Evolutionary conservation across 1,140 invertebrate genomes (phyloP).

Genomic region (Vanessa tameamea): DNA sequence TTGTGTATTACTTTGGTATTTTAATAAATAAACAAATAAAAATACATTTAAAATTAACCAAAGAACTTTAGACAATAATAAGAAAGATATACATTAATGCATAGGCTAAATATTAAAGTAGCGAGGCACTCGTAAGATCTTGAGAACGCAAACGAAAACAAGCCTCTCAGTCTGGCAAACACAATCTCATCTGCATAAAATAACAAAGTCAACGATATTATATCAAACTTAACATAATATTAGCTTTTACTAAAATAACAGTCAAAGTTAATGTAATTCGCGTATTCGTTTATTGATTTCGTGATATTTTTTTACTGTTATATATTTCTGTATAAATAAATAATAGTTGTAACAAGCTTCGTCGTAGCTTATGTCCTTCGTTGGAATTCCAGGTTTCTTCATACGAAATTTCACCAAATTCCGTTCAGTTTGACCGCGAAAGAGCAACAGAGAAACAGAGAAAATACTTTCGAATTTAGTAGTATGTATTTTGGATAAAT

Average conservation of each 20-base stretch:
- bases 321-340: too few relatives aligned
- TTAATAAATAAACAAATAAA: neutral
- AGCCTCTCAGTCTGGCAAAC: slow-evolving; percentile 16
- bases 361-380: too few relatives aligned
- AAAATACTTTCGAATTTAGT: too few relatives aligned
- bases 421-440: too few relatives aligned
- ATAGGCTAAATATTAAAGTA: slow-evolving; percentile 14
- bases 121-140: slow-evolving; percentile 14
- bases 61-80: slow-evolving; percentile 1
- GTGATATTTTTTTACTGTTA: neutral
- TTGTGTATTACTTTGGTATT: too few relatives aligned
- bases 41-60: slow-evolving; percentile 4
- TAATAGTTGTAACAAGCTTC: too few relatives aligned
- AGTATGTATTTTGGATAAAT: too few relatives aligned
- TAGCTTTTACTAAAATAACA: slow-evolving; percentile 15
- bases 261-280: neutral
- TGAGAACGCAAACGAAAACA: slow-evolving; percentile 18
- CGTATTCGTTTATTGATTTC: neutral
- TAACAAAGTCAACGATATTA: slow-evolving; percentile 30
- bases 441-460: too few relatives aligned
- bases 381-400: too few relatives aligned
- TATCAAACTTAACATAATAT: slow-evolving; percentile 29
- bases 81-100: slow-evolving; percentile 2
- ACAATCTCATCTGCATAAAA: slow-evolving; percentile 36
- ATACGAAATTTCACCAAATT: too few relatives aligned